These are phyloP conservation scores for Polyodon spathula DNA, from an alignment of 2,113 vertebrate species.

Conservation along the genomic window DNA sequence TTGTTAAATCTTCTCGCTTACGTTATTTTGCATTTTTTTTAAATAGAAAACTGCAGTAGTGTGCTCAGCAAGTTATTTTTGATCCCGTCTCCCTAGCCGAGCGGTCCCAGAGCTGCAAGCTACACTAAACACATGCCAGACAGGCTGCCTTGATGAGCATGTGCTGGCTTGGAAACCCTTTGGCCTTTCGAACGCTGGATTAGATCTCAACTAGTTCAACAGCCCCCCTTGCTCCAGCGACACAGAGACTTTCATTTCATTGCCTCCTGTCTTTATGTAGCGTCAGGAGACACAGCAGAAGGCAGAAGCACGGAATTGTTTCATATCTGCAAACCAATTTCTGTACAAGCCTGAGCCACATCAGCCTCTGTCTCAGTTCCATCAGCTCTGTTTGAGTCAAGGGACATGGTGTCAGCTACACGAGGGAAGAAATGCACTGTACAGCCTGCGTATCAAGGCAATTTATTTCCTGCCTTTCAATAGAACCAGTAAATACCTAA, in stretches of 20 bases:
- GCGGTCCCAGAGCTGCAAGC: too few relatives aligned
- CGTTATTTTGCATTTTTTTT: too few relatives aligned
- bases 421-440: neutral
- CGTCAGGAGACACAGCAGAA: neutral
- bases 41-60: too few relatives aligned
- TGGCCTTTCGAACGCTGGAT: neutral
- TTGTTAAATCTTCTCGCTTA: too few relatives aligned
- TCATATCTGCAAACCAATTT: conserved; percentile 21
- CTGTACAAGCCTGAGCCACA: conserved; percentile 17
- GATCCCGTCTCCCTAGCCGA: too few relatives aligned
- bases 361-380: neutral
- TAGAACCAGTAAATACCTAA: neutral
- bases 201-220: neutral
- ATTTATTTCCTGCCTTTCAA: too few relatives aligned
- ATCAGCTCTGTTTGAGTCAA: neutral
- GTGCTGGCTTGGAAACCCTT: neutral
- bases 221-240: too few relatives aligned
- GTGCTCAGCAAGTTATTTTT: too few relatives aligned
- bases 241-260: conserved; percentile 5
- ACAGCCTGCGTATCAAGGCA: neutral
- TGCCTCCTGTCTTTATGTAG: neutral
- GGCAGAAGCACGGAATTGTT: neutral
- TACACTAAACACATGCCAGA: too few relatives aligned
- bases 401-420: too few relatives aligned
- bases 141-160: too few relatives aligned